phyloP scores from a whole-genome alignment of 2,113 vertebrate species.

The Platycercus adscitus region DNA sequence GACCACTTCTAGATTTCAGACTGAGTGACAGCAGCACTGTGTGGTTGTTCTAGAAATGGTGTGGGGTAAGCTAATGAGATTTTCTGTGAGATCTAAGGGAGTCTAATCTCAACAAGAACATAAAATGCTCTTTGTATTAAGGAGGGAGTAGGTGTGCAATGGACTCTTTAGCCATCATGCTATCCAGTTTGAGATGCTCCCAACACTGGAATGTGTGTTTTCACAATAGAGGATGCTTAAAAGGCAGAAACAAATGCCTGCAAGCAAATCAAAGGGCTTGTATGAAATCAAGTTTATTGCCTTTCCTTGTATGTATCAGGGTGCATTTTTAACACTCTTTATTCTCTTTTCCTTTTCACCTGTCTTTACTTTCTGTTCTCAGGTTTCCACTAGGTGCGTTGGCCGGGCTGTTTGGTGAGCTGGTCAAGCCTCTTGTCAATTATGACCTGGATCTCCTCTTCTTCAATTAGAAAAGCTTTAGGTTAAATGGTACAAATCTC shows the following conservation, averaged over 20 bases:
- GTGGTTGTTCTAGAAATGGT: background rate
- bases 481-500: background rate
- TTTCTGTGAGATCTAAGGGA: slow-evolving; percentile 9
- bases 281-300: background rate
- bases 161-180: background rate
- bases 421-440: background rate
- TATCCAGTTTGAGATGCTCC: background rate
- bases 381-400: background rate
- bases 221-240: background rate
- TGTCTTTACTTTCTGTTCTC: background rate
- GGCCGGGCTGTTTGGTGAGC: background rate
- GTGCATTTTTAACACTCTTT: background rate
- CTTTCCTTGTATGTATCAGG: background rate
- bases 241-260: background rate
- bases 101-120: background rate
- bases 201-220: background rate
- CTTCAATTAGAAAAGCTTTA: background rate
- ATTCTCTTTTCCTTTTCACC: background rate
- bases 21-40: background rate
- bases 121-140: background rate
- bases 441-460: background rate
- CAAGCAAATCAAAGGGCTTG: background rate
- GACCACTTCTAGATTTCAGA: background rate
- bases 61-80: background rate
- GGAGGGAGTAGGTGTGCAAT: background rate